phyloP scores from a whole-genome alignment of 2,888 invertebrate genomes.

The Drosophila yooni region DNA sequence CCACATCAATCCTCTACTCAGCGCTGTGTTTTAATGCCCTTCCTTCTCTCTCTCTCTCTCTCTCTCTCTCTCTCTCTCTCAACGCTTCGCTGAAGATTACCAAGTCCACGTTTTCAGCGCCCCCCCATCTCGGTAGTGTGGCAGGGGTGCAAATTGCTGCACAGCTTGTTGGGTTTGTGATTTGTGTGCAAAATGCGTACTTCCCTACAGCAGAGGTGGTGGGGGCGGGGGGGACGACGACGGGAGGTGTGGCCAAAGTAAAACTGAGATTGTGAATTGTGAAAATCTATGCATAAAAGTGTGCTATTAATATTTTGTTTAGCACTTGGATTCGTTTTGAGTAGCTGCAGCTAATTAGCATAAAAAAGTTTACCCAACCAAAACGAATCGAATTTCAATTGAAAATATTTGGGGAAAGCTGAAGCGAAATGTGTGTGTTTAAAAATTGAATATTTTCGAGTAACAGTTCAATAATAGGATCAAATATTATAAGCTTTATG shows the following conservation, averaged over 20 bases:
- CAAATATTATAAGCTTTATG: neutral
- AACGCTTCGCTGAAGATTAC: conserved; percentile 63
- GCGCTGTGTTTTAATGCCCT: conserved; percentile 55
- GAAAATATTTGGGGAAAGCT: neutral
- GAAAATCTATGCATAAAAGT: conserved; percentile 48
- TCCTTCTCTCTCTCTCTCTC: conserved; percentile 30
- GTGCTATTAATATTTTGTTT: conserved; percentile 23
- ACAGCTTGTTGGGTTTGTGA: conserved; percentile 74
- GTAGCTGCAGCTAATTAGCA: conserved; percentile 29
- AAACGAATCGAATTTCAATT: neutral
- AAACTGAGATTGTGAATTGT: conserved; percentile 43
- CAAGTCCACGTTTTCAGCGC: conserved; percentile 17
- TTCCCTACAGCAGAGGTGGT: conserved; percentile 17
- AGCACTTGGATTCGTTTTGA: conserved; percentile 19
- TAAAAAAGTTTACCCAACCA: conserved; percentile 12
- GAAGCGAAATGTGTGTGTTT: neutral
- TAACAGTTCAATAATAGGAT: neutral
- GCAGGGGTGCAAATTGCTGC: conserved; percentile 58
- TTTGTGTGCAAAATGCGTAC: conserved; percentile 51
- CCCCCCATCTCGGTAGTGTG: neutral
- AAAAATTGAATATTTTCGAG: neutral
- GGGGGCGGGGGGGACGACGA: neutral
- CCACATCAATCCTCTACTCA: conserved; percentile 5
- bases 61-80: conserved; percentile 37
- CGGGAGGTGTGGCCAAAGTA: conserved; percentile 6